A percentile compares a stretch with the other conserved stretches of the same genome.
Evolutionary conservation across 2,888 invertebrate species (phyloP).

Genomic region (Acanthoscelides obtectus): DNA sequence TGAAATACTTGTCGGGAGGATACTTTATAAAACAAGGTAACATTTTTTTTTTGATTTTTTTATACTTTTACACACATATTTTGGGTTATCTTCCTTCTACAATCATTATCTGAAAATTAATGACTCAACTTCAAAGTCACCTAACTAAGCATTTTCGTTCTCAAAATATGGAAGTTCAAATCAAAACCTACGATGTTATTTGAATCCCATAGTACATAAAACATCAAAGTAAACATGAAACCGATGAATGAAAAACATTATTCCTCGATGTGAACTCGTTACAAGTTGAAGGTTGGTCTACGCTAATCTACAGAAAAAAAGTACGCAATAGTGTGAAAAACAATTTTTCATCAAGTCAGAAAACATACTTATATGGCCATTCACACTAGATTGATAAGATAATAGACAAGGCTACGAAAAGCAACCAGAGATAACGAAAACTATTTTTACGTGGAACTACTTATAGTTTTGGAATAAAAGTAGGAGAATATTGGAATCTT

Average conservation of each 20-base stretch:
- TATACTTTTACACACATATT: no score
- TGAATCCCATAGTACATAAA: not conserved
- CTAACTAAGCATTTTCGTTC: no score
- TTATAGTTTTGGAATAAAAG: not conserved
- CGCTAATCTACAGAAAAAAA: not conserved
- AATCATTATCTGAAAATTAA: no score
- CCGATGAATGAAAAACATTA: not conserved
- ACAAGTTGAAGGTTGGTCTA: not conserved
- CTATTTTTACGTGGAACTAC: not conserved
- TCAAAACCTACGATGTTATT: no score
- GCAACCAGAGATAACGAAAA: not conserved
- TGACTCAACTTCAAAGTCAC: no score
- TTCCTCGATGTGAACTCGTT: not conserved
- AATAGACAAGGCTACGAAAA: not conserved
- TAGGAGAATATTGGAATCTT: no score
- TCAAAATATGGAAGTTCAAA: no score
- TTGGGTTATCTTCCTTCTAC: no score
- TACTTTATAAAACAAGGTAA: no score
- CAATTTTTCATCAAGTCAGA: not conserved
- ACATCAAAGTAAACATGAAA: not conserved
- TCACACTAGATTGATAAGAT: not conserved
- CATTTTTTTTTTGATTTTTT: no score
- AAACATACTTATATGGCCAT: not conserved
- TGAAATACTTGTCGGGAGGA: no score
- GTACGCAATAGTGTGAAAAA: not conserved